Percentiles rank a stretch among this genome's conserved stretches.
These are phyloP conservation scores for Corynorhinus townsendii DNA, from an alignment of 2,113 vertebrate genomes.

Conservation along the genomic window DNA sequence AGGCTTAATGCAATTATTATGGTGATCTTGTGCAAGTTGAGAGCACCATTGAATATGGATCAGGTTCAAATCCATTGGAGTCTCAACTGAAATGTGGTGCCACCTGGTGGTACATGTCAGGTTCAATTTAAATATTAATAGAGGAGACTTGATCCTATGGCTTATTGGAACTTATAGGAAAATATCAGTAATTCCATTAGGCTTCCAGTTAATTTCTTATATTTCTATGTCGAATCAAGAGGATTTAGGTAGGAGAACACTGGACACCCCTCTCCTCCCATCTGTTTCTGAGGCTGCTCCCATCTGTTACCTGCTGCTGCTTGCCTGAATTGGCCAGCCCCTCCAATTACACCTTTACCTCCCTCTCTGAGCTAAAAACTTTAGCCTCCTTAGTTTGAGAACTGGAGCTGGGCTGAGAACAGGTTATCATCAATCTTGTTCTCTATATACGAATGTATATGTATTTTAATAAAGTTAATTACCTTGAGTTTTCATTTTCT, in stretches of 20 bases:
- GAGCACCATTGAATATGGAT: neutral
- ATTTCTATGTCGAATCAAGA: neutral
- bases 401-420: neutral
- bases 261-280: neutral
- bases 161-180: neutral
- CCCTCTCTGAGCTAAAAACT: neutral
- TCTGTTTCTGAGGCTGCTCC: neutral
- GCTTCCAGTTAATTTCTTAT: neutral
- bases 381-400: neutral
- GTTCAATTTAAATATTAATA: neutral
- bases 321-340: neutral
- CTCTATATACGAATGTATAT: neutral
- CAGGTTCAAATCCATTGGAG: neutral
- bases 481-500: neutral
- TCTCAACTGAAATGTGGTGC: neutral
- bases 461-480: neutral
- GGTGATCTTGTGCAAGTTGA: neutral
- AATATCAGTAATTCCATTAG: neutral
- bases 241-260: rapidly evolving
- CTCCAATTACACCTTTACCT: neutral
- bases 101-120: neutral
- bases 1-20: neutral
- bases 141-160: neutral
- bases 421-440: neutral
- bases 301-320: neutral